Evolutionary conservation across 2,888 invertebrate genomes (phyloP), one percentile per base, ranked within the genome.

Genomic region (Drosophila testacea): DNA sequence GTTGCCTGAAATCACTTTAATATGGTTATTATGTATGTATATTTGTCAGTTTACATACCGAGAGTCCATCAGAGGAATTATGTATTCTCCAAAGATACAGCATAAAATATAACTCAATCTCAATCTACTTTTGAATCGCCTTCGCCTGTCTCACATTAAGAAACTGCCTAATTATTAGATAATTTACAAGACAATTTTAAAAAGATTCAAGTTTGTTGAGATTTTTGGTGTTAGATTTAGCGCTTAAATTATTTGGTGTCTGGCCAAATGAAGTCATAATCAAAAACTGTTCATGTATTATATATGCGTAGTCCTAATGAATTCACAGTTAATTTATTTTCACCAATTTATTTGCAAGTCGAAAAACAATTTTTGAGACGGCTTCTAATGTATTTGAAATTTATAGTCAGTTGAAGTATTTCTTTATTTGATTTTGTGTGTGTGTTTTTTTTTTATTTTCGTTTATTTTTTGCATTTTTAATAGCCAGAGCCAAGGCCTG

Each of bases 191-290:
- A 70, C 57, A 71, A 79, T 77, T 84, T 81, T 61, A 69, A 71
- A 73, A 77, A 72, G 69, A 73, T 72, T 65, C 44, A 62, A 66
- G 78, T 73, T 79, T 54, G 30, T 69, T 32, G n/a, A 50, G 81
- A 54, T 39, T 55, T 51, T 55, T 51, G 48, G 34, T 42, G 32
- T 46, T 61, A 54, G 39, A 44, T 60, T 61, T 68, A 39, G n/a
- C 38, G 46, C 56, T 47, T 44, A 57, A 68, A 67, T 52, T 36
- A 48, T 73, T 60, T 36, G 13, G 51, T 28, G 16, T 61, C 9
- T 46, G 36, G 47, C 38, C 41, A 42, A 85, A 88, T 89, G 76
- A 83, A 89, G 84, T 66, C 80, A 81, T 84, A 84, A 75, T 66
- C 77, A 61, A 64, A 73, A 73, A 16, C 73, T 69, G 61, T 73